Evolutionary conservation across 1,140 invertebrate genomes (phyloP), one percentile per base, ranked within the genome.

Genomic region (Lepidotrigona ventralis): DNA sequence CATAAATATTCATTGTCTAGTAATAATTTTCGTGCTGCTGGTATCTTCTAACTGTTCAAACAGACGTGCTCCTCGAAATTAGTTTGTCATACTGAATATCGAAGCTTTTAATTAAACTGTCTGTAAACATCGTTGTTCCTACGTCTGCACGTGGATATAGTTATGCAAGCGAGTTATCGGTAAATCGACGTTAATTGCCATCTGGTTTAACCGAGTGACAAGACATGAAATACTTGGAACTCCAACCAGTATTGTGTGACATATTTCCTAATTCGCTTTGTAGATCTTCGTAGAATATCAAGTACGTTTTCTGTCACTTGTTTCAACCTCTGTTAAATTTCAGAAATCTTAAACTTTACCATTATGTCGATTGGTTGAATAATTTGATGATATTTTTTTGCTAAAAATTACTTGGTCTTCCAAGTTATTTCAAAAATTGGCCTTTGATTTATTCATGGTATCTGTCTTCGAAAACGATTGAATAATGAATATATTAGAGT

Each of bases 161-260:
- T 79, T 79, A 79, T 70, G 77, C 77, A 79, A 79, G 53, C 77
- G 66, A 79, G 77, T 79, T 79, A 79, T 79, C 53, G 77, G 33
- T 23, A 70, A 79, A 70, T 79, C 66, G 53, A 79, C 66, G 77
- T 79, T 79, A 79, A 79, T 79, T 79, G 77, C 77, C 77, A 79
- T 70, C 53, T 79, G 66, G 77, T 56, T 79, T 51, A 79, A 70
- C 66, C 53, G 33, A 26, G 29, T 78, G 51, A 79, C 53, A 11
- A 23, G 53, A 15, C 53, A 9, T 46, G 66, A 26, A 56, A 26
- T 19, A 69, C 23, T 69, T 70, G 58, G 19, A 56, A 11, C 14
- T 58, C 4, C 11, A 2, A 23, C 14, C 58, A n/a, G 3, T n/a
- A 60, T 3, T 3, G 23, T 60, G n/a, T n/a, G 12, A n/a, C n/a